phyloP scores from a whole-genome alignment of 2,113 vertebrate genomes.

The Corynorhinus townsendii region DNA sequence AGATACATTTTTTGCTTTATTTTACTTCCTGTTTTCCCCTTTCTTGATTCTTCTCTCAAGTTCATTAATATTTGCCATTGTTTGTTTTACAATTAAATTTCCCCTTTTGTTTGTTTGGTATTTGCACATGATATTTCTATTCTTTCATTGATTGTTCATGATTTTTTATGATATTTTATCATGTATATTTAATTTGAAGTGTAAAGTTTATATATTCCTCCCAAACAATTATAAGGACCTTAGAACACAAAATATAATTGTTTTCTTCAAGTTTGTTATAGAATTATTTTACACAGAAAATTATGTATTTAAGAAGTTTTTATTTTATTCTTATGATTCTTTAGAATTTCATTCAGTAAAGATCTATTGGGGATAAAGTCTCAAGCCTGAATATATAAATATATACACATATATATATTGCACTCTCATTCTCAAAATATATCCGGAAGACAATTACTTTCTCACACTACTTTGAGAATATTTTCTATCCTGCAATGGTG shows the following conservation, averaged over 20 bases:
- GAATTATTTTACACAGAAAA: neutral
- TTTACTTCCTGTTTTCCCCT: neutral
- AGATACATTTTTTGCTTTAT: neutral
- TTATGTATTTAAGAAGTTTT: neutral
- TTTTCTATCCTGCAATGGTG: neutral
- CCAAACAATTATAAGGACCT: neutral
- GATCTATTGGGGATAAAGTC: neutral
- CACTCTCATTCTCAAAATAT: neutral
- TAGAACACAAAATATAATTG: neutral
- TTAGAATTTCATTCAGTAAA: conserved; percentile 2
- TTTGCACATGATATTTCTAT: neutral
- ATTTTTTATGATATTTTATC: neutral
- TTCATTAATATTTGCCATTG: neutral
- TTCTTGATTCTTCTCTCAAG: neutral
- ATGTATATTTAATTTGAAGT: neutral
- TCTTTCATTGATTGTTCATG: neutral
- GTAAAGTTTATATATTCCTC: neutral
- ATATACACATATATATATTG: neutral
- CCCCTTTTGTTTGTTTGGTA: neutral
- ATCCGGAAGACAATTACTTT: neutral
- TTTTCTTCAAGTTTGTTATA: neutral
- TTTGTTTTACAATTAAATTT: neutral
- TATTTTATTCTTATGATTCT: neutral
- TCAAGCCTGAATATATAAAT: neutral
- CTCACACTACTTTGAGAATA: neutral